Base-by-base conservation (phyloP, 37 sponge, comb jelly and placozoan genomes). In the Haliclona indistincta region DNA sequence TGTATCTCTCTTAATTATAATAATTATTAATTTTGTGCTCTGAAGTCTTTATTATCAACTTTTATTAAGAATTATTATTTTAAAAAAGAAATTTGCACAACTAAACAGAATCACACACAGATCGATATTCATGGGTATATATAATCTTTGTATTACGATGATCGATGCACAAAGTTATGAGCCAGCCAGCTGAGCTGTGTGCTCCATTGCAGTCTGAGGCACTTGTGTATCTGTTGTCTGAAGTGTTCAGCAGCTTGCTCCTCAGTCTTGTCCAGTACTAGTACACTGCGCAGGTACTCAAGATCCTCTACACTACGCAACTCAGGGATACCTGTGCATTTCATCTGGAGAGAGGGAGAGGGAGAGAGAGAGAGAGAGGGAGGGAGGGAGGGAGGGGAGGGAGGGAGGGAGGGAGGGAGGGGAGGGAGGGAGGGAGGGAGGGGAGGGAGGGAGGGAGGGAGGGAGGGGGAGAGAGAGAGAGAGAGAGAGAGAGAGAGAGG, bases 271-370 rank as follows among this genome's bases (percentile, higher is more conserved):
- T 63, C 81, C 66, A 91, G 81, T 0, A 91, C 65, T 11, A 93
- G 76, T 10, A 88, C 93, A 51, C 77, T 81, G 11, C 81, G 69
- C 11, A 93, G 79, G 43, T 93, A 93, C 39, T 86, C 88, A 20
- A 93, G 30, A 85, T 93, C 93, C 62, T 87, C 84, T 39, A 95
- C 86, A 71, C 92, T 88, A 25, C 70, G 73, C 62, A 95, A 73
- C 80, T 95, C 96, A 33, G 96, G 96, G 25, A 95, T 95, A 28
- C 96, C 96, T 6, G 96, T 95, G 66, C 87, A 86, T 71, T 95
- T 95, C 96, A 95, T 95, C 91, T 90, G 76, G 42, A 45, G 66
- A 20, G 2, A 32, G 20, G 28, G 32, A 61, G 63, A 22, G 32
- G 63, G 63, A 19, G 28, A 11, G 26, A 28, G 29, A 35, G 33